Evolutionary conservation across 2,888 invertebrate species (phyloP).

Genomic region (Amblyjoppa proteus): DNA sequence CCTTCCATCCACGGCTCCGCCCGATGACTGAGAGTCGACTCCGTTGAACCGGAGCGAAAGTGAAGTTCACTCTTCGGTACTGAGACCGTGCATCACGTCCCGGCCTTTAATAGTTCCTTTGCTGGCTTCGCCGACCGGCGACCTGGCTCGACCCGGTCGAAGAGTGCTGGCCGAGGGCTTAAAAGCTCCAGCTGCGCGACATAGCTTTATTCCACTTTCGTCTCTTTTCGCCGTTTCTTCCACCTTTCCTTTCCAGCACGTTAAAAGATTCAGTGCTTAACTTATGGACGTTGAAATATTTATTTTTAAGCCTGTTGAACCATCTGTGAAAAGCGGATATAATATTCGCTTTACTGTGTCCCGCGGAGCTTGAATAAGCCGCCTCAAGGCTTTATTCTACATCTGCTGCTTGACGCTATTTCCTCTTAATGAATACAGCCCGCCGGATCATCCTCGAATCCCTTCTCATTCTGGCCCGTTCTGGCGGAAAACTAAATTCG

Average conservation of each 20-base stretch:
- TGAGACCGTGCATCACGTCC: conserved; percentile 21
- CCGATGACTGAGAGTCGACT: conserved; percentile 32
- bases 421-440: conserved; percentile 44
- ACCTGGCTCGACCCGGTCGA: neutral
- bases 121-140: neutral
- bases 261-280: neutral
- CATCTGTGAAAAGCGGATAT: neutral
- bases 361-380: neutral
- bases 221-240: neutral
- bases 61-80: conserved; percentile 48
- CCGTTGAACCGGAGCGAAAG: conserved; percentile 45
- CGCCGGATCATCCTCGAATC: conserved; percentile 50
- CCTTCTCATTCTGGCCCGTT: conserved; percentile 54
- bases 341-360: conserved; percentile 25
- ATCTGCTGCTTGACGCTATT: conserved; percentile 5
- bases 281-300: neutral
- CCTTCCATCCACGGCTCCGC: neutral
- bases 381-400: conserved; percentile 3
- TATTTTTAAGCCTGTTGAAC: conserved; percentile 7
- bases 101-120: conserved; percentile 31
- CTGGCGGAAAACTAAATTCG: conserved; percentile 62
- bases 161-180: conserved; percentile 13
- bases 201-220: neutral
- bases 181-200: conserved; percentile 36
- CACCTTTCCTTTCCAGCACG: neutral